A percentile compares a stretch with the other conserved stretches of the same genome.
Evolutionary conservation across 2,113 vertebrate species (phyloP).

Genomic region (Mobula hypostoma): DNA sequence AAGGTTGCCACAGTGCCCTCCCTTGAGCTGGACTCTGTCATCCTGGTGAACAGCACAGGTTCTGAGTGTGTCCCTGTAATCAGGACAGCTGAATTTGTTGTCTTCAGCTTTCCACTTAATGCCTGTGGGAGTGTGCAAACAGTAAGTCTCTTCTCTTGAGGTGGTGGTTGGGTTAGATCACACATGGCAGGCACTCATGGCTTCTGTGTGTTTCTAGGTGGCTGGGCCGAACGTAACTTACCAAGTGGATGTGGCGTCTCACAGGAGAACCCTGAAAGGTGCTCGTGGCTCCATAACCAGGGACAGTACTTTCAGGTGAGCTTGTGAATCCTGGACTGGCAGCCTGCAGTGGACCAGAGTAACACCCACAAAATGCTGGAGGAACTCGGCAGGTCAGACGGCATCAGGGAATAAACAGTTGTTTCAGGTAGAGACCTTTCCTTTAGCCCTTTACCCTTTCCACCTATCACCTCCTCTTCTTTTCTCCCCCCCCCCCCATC

Average conservation of each 20-base stretch:
- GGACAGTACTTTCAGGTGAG: conserved; percentile 26
- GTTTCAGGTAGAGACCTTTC: too few species aligned
- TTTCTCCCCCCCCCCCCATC: too few species aligned
- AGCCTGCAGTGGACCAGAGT: background rate
- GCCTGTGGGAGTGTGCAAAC: background rate
- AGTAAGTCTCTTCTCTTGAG: background rate
- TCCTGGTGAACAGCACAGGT: background rate
- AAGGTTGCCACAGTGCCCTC: background rate
- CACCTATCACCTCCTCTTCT: too few species aligned
- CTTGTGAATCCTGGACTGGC: background rate
- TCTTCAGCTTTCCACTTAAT: background rate
- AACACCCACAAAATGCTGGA: too few species aligned
- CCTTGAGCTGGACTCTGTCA: background rate
- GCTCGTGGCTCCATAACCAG: conserved; percentile 16
- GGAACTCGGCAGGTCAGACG: too few species aligned
- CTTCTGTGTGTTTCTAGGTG: background rate
- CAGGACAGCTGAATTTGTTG: background rate
- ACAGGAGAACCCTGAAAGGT: background rate
- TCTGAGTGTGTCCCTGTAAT: background rate
- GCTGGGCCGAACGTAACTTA: background rate
- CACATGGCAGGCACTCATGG: background rate
- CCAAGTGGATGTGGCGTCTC: background rate
- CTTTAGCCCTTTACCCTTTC: too few species aligned
- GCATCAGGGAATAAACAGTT: too few species aligned
- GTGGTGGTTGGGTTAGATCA: background rate